Percentiles rank a stretch among this genome's conserved stretches.
Conservation (phyloP, 2,888 invertebrate species). For the Stenurella melanura region DNA sequence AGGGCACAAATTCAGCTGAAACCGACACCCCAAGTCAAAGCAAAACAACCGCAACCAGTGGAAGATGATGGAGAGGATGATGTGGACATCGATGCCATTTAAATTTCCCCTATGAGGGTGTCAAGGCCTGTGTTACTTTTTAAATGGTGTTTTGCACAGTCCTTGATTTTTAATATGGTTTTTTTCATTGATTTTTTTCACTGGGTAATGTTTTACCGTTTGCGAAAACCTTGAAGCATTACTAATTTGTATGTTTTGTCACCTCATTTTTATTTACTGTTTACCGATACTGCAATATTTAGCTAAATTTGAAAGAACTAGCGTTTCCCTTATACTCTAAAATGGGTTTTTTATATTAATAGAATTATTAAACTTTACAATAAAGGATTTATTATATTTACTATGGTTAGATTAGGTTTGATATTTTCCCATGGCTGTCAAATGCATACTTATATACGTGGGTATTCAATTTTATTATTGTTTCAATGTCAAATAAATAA, state of each 20-base stretch:
- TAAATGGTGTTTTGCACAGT: constrained; percentile 34
- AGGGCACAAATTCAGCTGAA: constrained; percentile 84
- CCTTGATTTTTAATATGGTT: constrained; percentile 46
- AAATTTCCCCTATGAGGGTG: constrained; percentile 69
- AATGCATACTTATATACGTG: constrained; percentile 53
- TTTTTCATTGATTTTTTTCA: constrained; percentile 34
- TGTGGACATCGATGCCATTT: constrained; percentile 95
- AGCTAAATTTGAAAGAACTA: constrained; percentile 42
- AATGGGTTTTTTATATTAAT: constrained; percentile 50
- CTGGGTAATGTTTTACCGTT: constrained; percentile 32
- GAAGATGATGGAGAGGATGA: constrained; percentile 87
- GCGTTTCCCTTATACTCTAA: constrained; percentile 35
- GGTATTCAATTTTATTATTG: constrained; percentile 65
- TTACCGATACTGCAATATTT: constrained; percentile 52
- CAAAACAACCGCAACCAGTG: constrained; percentile 64
- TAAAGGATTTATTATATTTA: constrained; percentile 57
- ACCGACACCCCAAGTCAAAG: constrained; percentile 69
- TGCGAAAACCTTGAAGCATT: constrained; percentile 39
- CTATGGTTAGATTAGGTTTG: constrained; percentile 61
- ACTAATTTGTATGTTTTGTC: constrained; percentile 40
- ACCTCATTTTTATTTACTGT: constrained; percentile 53
- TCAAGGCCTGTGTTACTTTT: constrained; percentile 40
- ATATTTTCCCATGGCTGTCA: constrained; percentile 55
- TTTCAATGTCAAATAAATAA: constrained; percentile 65
- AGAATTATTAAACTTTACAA: constrained; percentile 55